Evolutionary conservation across 2,888 invertebrate species (phyloP), one percentile per base, ranked within the genome.

Genomic region (Xestobium rufovillosum): DNA sequence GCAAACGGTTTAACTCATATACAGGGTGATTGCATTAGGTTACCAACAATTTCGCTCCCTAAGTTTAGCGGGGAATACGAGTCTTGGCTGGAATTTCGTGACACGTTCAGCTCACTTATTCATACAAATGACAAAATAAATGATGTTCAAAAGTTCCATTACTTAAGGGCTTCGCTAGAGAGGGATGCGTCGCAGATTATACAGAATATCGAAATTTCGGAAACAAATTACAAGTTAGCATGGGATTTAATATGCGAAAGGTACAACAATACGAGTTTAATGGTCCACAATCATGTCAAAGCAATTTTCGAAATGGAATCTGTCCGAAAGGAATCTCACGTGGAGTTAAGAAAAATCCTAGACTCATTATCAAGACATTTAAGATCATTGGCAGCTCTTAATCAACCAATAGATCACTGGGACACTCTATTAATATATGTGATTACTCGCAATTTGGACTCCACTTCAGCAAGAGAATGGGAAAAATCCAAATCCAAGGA

Each of bases 321-420:
- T 1, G 15, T 48, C n/a, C 16, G 8, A 3, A 39, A 41, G 13
- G 47, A 48, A 41, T 39, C 39, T n/a, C 35, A 37, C 4, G 2
- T 3, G 2, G 41, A 37, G 3, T 36, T 53, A n/a, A 31, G 51
- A 14, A 38, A 42, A 3, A 28, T 53, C 2, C 31, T 43, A 3
- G 52, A 53, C 16, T 28, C 26, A 4, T 16, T 45, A 2, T 16
- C 36, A n/a, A 52, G 45, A 31, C 49, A 53, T 34, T 28, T 53
- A n/a, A 33, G 46, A 8, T 47, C 55, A 1, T 36, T 54, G 6
- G 42, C 42, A n/a, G 30, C 41, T 0, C 31, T 56, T 17, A 45
- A 44, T 6, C 43, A 49, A 26, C 39, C 46, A 2, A 44, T 44
- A n/a, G 40, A 50, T 2, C 13, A 39, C 2, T 56, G 52, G 52